Percentiles rank a stretch among this genome's conserved stretches.
Conservation (phyloP, 2,113 vertebrate species). For the Pteruthius melanotis region DNA sequence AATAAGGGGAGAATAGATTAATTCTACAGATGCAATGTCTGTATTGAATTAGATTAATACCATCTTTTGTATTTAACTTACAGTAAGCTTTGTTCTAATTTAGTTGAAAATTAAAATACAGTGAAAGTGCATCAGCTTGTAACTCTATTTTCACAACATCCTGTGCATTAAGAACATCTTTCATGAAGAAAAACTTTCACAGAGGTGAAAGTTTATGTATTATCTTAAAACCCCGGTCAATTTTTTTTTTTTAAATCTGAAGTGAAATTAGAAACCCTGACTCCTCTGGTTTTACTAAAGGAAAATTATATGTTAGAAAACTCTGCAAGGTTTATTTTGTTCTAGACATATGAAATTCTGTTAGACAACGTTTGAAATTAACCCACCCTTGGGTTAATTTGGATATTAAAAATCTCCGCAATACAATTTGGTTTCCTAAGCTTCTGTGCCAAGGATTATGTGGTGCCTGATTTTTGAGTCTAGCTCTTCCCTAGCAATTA, state of each 20-base stretch:
- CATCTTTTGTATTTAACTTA: background rate
- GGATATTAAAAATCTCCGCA: background rate
- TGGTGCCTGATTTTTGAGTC: background rate
- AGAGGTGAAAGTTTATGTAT: background rate
- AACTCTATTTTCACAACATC: background rate
- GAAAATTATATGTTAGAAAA: background rate
- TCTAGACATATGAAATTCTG: background rate
- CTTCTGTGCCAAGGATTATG: slow-evolving; percentile 5
- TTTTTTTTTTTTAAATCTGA: background rate
- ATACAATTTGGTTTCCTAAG: background rate
- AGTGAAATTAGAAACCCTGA: background rate
- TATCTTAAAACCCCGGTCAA: background rate
- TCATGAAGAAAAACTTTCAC: background rate
- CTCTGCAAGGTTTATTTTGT: background rate
- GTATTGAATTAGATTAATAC: background rate
- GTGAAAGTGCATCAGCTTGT: background rate
- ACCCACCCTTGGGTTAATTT: background rate
- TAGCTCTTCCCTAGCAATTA: slow-evolving; percentile 1
- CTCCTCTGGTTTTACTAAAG: background rate
- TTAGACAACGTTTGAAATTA: background rate
- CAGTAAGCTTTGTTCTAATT: background rate
- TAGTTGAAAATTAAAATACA: background rate
- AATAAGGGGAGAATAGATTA: background rate
- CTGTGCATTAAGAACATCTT: background rate
- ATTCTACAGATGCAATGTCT: background rate